Evolutionary conservation across 2,113 vertebrate genomes (phyloP), one percentile per base, ranked within the genome.

Genomic region (Recurvirostra avosetta): DNA sequence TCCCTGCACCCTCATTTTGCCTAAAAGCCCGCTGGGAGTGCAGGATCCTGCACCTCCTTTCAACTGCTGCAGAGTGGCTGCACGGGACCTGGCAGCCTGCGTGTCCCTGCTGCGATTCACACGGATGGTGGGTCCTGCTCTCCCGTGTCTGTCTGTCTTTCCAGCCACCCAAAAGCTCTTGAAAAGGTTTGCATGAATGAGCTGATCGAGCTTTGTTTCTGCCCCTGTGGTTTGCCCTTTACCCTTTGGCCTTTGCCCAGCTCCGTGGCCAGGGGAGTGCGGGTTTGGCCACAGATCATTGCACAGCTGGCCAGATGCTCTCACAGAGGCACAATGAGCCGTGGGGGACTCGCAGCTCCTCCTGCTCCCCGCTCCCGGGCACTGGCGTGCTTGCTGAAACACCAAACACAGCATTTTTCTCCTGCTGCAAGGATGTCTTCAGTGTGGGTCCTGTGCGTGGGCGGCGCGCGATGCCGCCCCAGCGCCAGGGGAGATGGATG

Each of bases 241-340:
- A 63, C 78, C 94, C 96, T 97, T 91, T 97, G 96, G 72, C 97
- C 96, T 97, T 90, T 95, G 94, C 82, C 89, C 87, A 53, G 78
- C 41, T 88, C 87, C 11, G 15, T 87, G 91, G 89, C 68, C 56
- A 52, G 49, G 76, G 72, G 72, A 92, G 74, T 0, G 4, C 58
- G 79, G 83, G 18, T 72, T n/a, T 90, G 90, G 93, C 95, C 83
- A 92, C 94, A 96, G 96, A 70, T 94, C 75, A 72, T 66, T 94
- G 90, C 90, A 68, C 95, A 90, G 79, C 94, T 96, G 94, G 68
- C 84, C 92, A 93, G 91, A 92, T 81, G 88, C 61, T 96, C 47
- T 43, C 77, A 21, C 55, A 68, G 85, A 18, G 63, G 86, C 70
- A 87, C 80, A 91, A 92, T 34, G 84, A 82, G 66, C 45, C 4